Percentiles rank a stretch among this genome's conserved stretches.
These are phyloP conservation scores for Gymnocypris eckloni DNA, from an alignment of 2,797 vertebrate genomes.

Conservation along the genomic window DNA sequence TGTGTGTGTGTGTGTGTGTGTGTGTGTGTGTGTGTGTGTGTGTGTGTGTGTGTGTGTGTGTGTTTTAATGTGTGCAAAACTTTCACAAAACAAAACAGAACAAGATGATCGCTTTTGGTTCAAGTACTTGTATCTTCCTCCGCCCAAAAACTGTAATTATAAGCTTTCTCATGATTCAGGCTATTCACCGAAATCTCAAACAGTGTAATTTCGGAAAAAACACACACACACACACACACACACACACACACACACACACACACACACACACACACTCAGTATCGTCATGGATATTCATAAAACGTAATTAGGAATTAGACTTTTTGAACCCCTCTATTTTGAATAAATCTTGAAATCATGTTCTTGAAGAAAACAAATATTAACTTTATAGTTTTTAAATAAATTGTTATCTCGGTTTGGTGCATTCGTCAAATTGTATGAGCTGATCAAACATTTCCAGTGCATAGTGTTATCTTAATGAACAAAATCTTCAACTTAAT, in stretches of 20 bases:
- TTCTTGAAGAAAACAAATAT: conserved; percentile 45
- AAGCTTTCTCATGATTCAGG: conserved; percentile 44
- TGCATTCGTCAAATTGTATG: conserved; percentile 47
- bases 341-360: conserved; percentile 17
- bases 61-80: not conserved
- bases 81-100: conserved; percentile 66
- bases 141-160: conserved; percentile 66
- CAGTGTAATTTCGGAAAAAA: not conserved
- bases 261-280: not conserved
- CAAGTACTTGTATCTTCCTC: conserved; percentile 57
- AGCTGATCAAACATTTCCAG: conserved; percentile 51
- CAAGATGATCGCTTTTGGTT: conserved; percentile 67
- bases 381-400: conserved; percentile 38
- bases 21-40: conserved; percentile 52
- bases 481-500: conserved; percentile 64
- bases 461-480: conserved; percentile 56
- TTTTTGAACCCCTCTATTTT: conserved; percentile 5
- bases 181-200: conserved; percentile 1
- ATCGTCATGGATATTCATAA: not conserved
- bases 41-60: not conserved
- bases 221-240: not conserved
- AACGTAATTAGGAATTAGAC: conserved; percentile 4
- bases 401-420: conserved; percentile 44
- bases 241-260: not conserved
- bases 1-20: conserved; percentile 68